phyloP scores from a whole-genome alignment of 2,797 vertebrate species.

The Anableps anableps region DNA sequence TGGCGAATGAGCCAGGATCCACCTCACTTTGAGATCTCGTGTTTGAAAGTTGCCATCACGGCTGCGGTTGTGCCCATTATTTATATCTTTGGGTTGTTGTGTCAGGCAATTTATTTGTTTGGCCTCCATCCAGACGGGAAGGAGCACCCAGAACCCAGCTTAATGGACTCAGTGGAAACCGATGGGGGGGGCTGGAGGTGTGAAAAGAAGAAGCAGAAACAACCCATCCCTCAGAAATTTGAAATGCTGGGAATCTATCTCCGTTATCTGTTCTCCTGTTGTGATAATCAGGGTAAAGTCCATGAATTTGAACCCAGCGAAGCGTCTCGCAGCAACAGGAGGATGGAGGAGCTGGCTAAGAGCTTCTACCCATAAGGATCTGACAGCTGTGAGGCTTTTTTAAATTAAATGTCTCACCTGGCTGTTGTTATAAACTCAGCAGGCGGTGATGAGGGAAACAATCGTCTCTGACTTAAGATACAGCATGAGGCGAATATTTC shows the following conservation, averaged over 20 bases:
- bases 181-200: too few species aligned
- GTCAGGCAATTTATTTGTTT: slow-evolving; percentile 82
- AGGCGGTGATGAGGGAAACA: too few species aligned
- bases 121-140: slow-evolving; percentile 78
- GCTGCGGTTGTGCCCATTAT: background rate
- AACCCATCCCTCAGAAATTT: background rate
- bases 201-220: background rate
- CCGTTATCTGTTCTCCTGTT: background rate
- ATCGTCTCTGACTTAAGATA: too few species aligned
- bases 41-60: background rate
- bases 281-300: background rate
- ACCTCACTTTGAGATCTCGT: slow-evolving; percentile 6
- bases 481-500: too few species aligned
- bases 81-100: slow-evolving; percentile 76
- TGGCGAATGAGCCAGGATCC: slow-evolving; percentile 31
- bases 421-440: too few species aligned
- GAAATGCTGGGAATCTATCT: background rate
- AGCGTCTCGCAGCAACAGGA: slow-evolving; percentile 44
- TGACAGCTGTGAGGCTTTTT: background rate
- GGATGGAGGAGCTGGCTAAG: slow-evolving; percentile 72
- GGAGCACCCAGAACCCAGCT: too few species aligned
- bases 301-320: accelerated
- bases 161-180: too few species aligned
- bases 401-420: background rate
- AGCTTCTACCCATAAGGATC: slow-evolving; percentile 70